Conservation (phyloP, 2,113 vertebrate species). For the Sceloporus undulatus region DNA sequence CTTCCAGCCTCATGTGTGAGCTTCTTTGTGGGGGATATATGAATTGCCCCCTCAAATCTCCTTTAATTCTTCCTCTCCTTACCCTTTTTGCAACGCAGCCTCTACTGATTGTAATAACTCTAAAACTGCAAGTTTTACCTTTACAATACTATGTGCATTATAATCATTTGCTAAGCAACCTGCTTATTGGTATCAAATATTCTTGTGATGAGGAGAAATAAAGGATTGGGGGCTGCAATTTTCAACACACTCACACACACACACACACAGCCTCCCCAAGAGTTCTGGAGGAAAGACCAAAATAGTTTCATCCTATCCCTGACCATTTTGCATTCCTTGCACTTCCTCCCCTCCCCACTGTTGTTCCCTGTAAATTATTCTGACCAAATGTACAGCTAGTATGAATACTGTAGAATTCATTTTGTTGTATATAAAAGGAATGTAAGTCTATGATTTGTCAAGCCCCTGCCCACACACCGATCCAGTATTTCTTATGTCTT, state of each 20-base stretch:
- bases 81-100: not conserved
- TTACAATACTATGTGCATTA: constrained; percentile 1
- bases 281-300: constrained; percentile 33
- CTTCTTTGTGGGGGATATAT: not conserved
- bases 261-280: not conserved
- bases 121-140: not conserved
- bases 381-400: constrained; percentile 67
- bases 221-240: not conserved
- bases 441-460: constrained; percentile 69
- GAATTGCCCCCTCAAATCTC: not conserved
- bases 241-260: not conserved
- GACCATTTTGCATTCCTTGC: constrained; percentile 29
- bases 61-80: not conserved
- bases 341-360: not conserved
- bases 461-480: constrained; percentile 20
- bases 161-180: constrained; percentile 17
- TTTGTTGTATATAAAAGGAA: constrained; percentile 79
- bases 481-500: constrained; percentile 63
- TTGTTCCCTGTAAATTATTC: constrained; percentile 55
- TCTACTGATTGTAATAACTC: not conserved
- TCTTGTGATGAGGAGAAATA: constrained; percentile 2
- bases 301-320: constrained; percentile 35
- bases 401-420: constrained; percentile 72
- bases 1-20: not conserved
- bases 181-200: not conserved